A percentile compares a stretch with the other conserved stretches of the same genome.
phyloP scores from a whole-genome alignment of 2,797 vertebrate genomes.

The Pseudomugil gertrudae region DNA sequence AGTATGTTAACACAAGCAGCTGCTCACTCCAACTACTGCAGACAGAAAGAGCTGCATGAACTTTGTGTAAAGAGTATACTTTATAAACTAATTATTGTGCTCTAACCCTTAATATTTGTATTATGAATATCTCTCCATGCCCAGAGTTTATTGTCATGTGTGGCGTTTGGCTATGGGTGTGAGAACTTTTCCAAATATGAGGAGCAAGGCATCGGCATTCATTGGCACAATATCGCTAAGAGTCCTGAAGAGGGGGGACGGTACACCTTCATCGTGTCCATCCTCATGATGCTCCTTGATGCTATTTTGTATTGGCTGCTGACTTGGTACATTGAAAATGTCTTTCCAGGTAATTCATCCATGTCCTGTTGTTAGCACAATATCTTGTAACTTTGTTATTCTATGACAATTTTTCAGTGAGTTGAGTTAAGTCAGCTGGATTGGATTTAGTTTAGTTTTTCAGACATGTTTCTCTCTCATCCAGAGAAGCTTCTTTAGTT shows the following conservation, averaged over 20 bases:
- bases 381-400: not conserved
- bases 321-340: constrained; percentile 97
- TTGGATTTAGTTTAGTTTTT: not conserved
- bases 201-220: constrained; percentile 93
- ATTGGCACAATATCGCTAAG: constrained; percentile 90
- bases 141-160: constrained; percentile 93
- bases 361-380: not conserved
- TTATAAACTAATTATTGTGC: not conserved
- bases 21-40: not conserved
- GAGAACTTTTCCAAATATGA: constrained; percentile 93
- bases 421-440: not conserved
- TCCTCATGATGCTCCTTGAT: constrained; percentile 94
- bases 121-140: not conserved
- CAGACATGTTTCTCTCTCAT: not conserved
- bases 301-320: constrained; percentile 87
- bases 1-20: constrained; percentile 15
- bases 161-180: constrained; percentile 95
- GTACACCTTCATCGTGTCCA: constrained; percentile 89
- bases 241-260: constrained; percentile 87
- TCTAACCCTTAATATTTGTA: not conserved
- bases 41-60: not conserved
- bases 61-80: not conserved
- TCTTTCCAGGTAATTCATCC: constrained; percentile 91
- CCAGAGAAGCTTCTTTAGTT: not conserved
- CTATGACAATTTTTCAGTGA: not conserved